phyloP scores from a whole-genome alignment of 2,888 invertebrate species.

The Heliconius hortense region DNA sequence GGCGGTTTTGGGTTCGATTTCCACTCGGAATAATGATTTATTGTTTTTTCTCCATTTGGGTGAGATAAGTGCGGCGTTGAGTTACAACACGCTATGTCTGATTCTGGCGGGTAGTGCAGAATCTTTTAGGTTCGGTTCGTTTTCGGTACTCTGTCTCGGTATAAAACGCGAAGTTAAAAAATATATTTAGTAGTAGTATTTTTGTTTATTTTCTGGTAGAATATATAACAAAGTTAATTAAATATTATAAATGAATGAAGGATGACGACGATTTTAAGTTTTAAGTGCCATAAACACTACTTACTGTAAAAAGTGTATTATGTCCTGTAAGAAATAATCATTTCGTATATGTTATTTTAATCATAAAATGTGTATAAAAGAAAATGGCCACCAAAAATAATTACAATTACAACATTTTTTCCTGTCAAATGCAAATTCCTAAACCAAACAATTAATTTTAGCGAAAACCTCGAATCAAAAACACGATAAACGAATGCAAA shows the following conservation, averaged over 20 bases:
- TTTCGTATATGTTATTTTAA: not conserved
- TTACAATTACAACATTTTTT: not conserved
- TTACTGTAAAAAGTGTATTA: not conserved
- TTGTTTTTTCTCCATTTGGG: not conserved
- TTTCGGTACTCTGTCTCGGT: too few species aligned
- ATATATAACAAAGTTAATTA: not conserved
- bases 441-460: constrained; percentile 35
- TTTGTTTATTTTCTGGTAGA: not conserved
- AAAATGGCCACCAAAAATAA: not conserved
- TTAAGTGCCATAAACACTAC: not conserved
- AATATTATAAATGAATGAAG: too few species aligned
- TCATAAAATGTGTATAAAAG: not conserved
- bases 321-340: not conserved
- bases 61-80: too few species aligned
- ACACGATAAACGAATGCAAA: constrained; percentile 56
- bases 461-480: constrained; percentile 37
- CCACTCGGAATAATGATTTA: not conserved
- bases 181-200: too few species aligned
- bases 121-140: too few species aligned
- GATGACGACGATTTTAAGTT: too few species aligned
- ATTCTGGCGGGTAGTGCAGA: too few species aligned
- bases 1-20: not conserved
- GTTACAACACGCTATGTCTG: too few species aligned
- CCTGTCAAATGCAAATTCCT: constrained; percentile 23
- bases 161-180: too few species aligned